Evolutionary conservation across 1,140 invertebrate genomes (phyloP).

Genomic region (Macrocentrus cingulum): DNA sequence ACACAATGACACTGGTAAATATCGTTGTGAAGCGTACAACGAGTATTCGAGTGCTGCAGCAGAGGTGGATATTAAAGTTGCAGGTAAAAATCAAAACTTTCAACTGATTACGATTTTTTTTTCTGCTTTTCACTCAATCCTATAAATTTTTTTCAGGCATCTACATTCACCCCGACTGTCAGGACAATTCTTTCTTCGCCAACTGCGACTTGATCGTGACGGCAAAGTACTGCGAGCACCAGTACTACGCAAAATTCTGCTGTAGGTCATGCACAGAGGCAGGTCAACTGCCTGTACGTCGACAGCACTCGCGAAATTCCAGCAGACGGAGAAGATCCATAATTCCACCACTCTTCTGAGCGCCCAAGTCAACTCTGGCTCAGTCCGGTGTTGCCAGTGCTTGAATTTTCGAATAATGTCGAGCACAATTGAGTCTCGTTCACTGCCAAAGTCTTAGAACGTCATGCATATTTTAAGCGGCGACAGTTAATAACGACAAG

Average conservation of each 20-base stretch:
- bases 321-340: constrained; percentile 43
- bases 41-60: constrained; percentile 65
- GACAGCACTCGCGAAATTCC: constrained; percentile 49
- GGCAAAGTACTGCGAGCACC: constrained; percentile 79
- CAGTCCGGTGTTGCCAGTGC: background rate
- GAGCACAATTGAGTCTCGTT: constrained; percentile 48
- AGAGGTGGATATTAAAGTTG: constrained; percentile 67
- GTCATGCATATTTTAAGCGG: constrained; percentile 44
- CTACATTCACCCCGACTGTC: constrained; percentile 76
- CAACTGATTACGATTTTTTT: background rate
- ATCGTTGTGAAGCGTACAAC: constrained; percentile 79
- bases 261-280: constrained; percentile 87
- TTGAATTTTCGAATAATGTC: constrained; percentile 10
- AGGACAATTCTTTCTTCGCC: constrained; percentile 85
- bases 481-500: constrained; percentile 8
- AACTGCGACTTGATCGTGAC: constrained; percentile 85
- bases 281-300: constrained; percentile 66
- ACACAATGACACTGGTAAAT: constrained; percentile 72
- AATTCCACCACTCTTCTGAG: constrained; percentile 32
- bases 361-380: background rate
- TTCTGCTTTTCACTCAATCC: constrained; percentile 3
- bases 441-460: constrained; percentile 61
- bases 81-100: constrained; percentile 61
- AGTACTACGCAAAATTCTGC: constrained; percentile 90
- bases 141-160: constrained; percentile 60